Conservation (phyloP, 2,797 vertebrate species). For the Darevskia nairensis region DNA sequence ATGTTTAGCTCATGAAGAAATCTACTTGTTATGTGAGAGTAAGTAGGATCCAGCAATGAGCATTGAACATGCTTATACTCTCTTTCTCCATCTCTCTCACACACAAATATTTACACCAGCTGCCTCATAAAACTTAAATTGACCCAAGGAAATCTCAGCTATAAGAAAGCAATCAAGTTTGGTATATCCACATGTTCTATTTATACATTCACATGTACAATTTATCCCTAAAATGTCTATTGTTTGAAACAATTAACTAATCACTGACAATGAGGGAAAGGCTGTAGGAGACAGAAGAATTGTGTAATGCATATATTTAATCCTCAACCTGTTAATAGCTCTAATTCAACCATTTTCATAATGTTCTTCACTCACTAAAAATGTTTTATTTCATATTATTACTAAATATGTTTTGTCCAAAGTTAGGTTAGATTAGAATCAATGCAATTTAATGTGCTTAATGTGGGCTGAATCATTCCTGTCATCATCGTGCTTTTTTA, state of each 20-base stretch:
- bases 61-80: background rate
- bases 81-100: background rate
- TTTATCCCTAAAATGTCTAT: background rate
- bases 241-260: background rate
- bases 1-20: background rate
- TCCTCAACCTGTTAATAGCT: background rate
- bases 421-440: background rate
- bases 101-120: background rate
- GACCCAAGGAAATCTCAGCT: background rate
- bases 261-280: background rate
- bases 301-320: background rate
- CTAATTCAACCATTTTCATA: background rate
- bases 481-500: background rate
- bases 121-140: background rate
- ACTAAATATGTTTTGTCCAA: background rate
- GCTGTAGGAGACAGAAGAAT: background rate
- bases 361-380: background rate
- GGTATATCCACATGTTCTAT: background rate
- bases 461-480: background rate
- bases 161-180: background rate
- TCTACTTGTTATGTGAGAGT: background rate
- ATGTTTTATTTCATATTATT: background rate
- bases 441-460: background rate
- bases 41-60: background rate
- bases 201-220: background rate